Evolutionary conservation across 2,797 vertebrate species (phyloP), one percentile per base, ranked within the genome.

Genomic region (Geotrypetes seraphini): DNA sequence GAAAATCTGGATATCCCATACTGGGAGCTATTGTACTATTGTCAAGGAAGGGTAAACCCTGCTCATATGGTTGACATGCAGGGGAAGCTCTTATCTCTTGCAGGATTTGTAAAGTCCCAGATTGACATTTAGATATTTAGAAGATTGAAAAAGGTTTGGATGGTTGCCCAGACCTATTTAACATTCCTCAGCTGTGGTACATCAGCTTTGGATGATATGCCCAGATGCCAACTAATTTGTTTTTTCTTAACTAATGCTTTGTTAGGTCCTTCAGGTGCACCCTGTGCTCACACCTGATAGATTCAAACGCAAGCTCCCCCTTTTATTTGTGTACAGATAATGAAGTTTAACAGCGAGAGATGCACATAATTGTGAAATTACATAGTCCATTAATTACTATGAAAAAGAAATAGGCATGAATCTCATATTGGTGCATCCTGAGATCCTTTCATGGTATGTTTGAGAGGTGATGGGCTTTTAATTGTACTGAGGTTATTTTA

Each of bases 11-110:
- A n/a, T n/a, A n/a, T n/a, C n/a, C n/a, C n/a, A n/a, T n/a, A n/a
- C n/a, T n/a, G n/a, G n/a, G n/a, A n/a, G n/a, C n/a, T n/a, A n/a
- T n/a, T n/a, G n/a, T n/a, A n/a, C n/a, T n/a, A n/a, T n/a, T n/a
- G n/a, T n/a, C n/a, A n/a, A n/a, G n/a, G n/a, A n/a, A 6, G 11
- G 12, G 26, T n/a, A 30, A 31, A 25, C 11, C 14, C 7, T 28
- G 5, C 35, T 22, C 39, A 8, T 38, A 3, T 25, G 16, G 5
- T 30, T 22, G 14, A 3, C 32, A 13, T 4, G 4, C 52, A 40
- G 50, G 28, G 57, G 39, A 29, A 39, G 36, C 45, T 5, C 14
- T 36, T 46, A 29, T 17, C 36, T 42, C 17, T 24, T 14, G 24
- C 43, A 27, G n/a, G 31, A 48, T 27, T 50, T 37, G 24, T 19